A percentile compares a stretch with the other conserved stretches of the same genome.
phyloP scores from a whole-genome alignment of 2,888 invertebrate genomes.

The Cantharis rufa region DNA sequence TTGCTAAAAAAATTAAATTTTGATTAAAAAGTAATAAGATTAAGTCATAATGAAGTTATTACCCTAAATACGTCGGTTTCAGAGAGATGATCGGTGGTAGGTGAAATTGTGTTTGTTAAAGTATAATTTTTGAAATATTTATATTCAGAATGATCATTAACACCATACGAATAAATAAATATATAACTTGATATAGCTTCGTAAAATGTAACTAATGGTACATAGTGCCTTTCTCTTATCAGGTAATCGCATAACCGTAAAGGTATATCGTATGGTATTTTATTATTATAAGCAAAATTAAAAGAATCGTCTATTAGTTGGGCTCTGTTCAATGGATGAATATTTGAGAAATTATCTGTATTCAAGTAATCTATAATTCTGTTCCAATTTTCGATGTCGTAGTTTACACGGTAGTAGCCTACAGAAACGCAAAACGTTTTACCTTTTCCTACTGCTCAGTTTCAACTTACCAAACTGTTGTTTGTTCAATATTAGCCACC shows the following conservation, averaged over 20 bases:
- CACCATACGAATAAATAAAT: background rate
- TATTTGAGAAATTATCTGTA: constrained; percentile 53
- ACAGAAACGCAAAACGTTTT: constrained; percentile 33
- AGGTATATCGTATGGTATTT: constrained; percentile 59
- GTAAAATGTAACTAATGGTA: constrained; percentile 52
- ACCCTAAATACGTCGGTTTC: background rate
- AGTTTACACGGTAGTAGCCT: constrained; percentile 73
- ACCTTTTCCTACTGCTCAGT: background rate
- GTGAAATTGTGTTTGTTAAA: background rate
- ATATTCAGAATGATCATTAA: background rate
- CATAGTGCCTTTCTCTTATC: constrained; percentile 62
- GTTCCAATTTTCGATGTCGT: constrained; percentile 70
- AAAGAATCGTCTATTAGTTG: constrained; percentile 77
- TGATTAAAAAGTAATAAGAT: background rate
- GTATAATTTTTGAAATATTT: constrained; percentile 2
- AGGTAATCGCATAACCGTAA: constrained; percentile 65
- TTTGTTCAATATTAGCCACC: constrained; percentile 50
- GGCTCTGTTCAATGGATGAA: constrained; percentile 71
- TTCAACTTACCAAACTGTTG: constrained; percentile 15
- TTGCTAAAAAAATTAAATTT: background rate
- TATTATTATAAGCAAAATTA: constrained; percentile 64
- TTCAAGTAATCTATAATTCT: constrained; percentile 58
- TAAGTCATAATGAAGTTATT: background rate
- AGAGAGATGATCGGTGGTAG: background rate
- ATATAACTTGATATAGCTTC: background rate